These are phyloP conservation scores for Pteronotus mesoamericanus DNA, from an alignment of 2,797 vertebrate species.

Conservation along the genomic window DNA sequence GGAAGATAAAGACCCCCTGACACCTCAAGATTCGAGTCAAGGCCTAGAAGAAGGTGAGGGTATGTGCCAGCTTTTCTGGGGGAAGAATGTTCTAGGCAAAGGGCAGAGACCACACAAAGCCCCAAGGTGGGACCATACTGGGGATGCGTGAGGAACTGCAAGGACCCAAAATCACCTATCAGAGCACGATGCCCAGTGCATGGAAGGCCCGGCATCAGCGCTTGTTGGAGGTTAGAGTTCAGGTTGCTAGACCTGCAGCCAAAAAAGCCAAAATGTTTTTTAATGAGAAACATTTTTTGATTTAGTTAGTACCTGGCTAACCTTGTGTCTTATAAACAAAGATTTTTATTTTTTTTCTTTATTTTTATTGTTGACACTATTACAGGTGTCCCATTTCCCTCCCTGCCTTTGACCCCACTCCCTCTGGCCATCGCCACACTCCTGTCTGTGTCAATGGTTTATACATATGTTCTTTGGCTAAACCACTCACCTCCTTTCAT, in stretches of 20 bases:
- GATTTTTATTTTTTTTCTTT: too few relatives aligned
- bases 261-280: neutral
- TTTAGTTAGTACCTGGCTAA: too few relatives aligned
- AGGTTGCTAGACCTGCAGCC: neutral
- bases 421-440: too few relatives aligned
- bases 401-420: too few relatives aligned
- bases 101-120: neutral
- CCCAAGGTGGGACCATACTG: neutral
- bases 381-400: too few relatives aligned
- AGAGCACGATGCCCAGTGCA: fast-evolving
- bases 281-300: neutral
- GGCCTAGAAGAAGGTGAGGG: neutral
- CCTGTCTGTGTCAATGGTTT: too few relatives aligned
- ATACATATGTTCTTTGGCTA: too few relatives aligned
- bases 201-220: fast-evolving
- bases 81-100: neutral
- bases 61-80: neutral
- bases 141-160: fast-evolving
- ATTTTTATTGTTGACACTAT: too few relatives aligned
- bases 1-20: neutral
- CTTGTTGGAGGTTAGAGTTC: neutral
- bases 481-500: too few relatives aligned
- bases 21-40: neutral
- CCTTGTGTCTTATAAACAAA: too few relatives aligned
- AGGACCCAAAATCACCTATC: fast-evolving